Conservation (phyloP, 2,888 invertebrate species). For the Cephus spinipes region DNA sequence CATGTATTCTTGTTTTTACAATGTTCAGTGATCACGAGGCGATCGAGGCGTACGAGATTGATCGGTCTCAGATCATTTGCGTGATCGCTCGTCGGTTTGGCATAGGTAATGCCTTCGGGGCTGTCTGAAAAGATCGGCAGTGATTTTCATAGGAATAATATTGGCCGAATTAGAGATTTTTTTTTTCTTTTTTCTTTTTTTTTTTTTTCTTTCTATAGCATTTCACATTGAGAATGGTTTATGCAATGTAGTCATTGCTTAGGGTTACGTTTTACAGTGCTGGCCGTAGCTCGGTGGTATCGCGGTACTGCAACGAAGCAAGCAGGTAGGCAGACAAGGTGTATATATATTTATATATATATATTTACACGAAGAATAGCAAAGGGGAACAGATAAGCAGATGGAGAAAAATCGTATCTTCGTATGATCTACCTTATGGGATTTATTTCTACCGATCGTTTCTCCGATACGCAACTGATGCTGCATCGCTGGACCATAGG, state of each 20-base stretch:
- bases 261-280: background rate
- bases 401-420: background rate
- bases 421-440: background rate
- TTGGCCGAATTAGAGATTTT: background rate
- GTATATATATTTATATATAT: slow-evolving; percentile 1
- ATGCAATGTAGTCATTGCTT: background rate
- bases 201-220: background rate
- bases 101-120: background rate
- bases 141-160: background rate
- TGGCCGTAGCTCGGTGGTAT: background rate
- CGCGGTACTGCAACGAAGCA: background rate
- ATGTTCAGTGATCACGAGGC: background rate
- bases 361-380: background rate
- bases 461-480: background rate
- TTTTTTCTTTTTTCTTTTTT: background rate
- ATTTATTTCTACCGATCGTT: background rate
- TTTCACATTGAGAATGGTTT: background rate
- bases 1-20: background rate
- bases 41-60: background rate
- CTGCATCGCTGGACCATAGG: background rate
- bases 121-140: background rate
- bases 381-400: background rate
- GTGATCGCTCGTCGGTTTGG: background rate
- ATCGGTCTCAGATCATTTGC: background rate
- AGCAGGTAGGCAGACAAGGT: background rate